Conservation (phyloP, 2,888 invertebrate species). For the Pristionchus maxplancki region DNA sequence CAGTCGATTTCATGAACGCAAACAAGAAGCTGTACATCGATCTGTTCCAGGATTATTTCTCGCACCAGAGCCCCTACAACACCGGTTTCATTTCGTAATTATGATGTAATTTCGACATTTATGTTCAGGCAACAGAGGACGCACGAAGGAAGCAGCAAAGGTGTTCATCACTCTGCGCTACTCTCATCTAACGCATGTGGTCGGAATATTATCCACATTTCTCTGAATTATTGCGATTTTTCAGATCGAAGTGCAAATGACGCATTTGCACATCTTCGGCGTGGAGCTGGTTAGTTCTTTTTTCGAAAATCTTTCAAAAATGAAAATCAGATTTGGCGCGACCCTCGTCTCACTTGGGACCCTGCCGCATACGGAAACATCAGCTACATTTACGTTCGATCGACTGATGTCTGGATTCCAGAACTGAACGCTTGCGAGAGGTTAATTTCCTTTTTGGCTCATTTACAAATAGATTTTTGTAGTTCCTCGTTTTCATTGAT, state of each 20-base stretch:
- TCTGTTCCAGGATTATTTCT: neutral
- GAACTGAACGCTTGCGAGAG: constrained; percentile 23
- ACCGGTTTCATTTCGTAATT: neutral
- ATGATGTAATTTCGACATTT: neutral
- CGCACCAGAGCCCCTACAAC: neutral
- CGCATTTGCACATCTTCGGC: neutral
- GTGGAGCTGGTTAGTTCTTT: neutral
- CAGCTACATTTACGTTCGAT: constrained; percentile 20
- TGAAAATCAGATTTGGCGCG: constrained; percentile 24
- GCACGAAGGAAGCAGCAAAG: neutral
- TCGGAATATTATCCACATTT: neutral
- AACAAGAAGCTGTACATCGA: constrained; percentile 11
- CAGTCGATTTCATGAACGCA: neutral
- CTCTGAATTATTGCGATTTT: no score
- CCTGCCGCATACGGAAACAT: neutral
- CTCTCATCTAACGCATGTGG: constrained; percentile 22
- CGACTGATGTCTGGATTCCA: neutral
- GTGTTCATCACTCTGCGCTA: neutral
- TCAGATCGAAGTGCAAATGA: constrained; percentile 47
- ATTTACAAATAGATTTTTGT: neutral
- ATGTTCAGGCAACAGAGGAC: neutral
- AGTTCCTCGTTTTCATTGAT: neutral
- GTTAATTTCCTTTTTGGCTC: neutral
- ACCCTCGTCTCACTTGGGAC: constrained; percentile 22
- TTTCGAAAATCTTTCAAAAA: no score